Base-by-base conservation (phyloP, 2,888 invertebrate genomes). In the Trichogramma dendrolimi region DNA sequence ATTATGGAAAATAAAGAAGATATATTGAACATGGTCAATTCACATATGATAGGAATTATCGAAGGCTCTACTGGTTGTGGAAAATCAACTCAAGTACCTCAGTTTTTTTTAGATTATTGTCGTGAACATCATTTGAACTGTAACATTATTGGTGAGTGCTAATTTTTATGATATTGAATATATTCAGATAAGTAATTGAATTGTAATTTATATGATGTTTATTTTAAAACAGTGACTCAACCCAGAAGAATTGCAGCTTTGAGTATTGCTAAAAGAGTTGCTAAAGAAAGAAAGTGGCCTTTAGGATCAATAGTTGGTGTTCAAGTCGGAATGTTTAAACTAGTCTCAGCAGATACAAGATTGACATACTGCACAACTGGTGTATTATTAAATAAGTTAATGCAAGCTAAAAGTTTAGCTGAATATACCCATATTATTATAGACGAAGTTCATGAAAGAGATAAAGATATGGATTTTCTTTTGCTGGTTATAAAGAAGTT, bases 41-140 rank as follows among this genome's bases (percentile, higher is more conserved):
- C 83, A 1, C 88, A 87, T 75, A 85, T 87, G 58, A 91, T 95
- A 0, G 85, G 91, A 0, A 85, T 98, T 8, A 86, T 99, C 51
- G 89, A 94, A 79, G 97, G 97, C 1, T 89, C 90, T 0, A 97
- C 98, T 0, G 98, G 98, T 1, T 96, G 96, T 77, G 98, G 98
- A 14, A 94, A 94, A 79, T 94, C 95, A 0, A 93, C 92, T 0
- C 88, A 89, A 77, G 91, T 76, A 0, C 95, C 96, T 0, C 96
- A 96, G 76, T 95, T 89, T 81, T 92, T 97, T 67, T 80, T 96
- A n/a, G 93, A 96, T 70, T 84, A 89, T 69, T 86, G 85, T 67
- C 86, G 83, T 59, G 81, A 84, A 53, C 82, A 83, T 40, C 83
- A 84, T 39, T 81, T 81, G 59, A 84, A 85, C 55, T 94, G 94